These are phyloP conservation scores for Neodiprion pinetum DNA, from an alignment of 1,140 invertebrate genomes.

Conservation along the genomic window DNA sequence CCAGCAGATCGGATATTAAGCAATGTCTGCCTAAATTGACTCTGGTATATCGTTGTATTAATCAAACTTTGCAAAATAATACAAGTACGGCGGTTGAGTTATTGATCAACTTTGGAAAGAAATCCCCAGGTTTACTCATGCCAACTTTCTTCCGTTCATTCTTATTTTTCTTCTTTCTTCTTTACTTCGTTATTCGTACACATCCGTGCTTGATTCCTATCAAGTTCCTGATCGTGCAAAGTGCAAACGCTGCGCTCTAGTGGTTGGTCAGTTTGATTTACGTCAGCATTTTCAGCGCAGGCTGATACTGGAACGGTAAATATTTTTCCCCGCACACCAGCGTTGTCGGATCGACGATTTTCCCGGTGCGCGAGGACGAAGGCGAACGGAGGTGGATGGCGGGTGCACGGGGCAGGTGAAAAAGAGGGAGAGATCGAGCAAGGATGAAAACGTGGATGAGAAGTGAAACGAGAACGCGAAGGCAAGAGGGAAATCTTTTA, in stretches of 20 bases:
- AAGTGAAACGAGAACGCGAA: neutral
- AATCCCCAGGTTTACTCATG: constrained; percentile 10
- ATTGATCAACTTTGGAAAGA: neutral
- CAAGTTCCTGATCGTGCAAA: too few relatives aligned
- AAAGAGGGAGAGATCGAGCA: neutral
- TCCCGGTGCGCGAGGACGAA: neutral
- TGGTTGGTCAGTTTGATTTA: neutral
- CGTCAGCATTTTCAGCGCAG: neutral
- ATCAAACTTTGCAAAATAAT: too few relatives aligned
- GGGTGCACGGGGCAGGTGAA: neutral
- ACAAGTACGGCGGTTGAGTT: too few relatives aligned
- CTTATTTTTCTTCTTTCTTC: neutral
- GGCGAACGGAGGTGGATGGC: neutral
- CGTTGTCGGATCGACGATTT: neutral
- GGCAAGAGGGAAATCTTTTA: neutral
- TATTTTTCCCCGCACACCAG: neutral
- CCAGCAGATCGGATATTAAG: too few relatives aligned
- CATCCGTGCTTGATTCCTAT: neutral
- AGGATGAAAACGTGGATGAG: neutral
- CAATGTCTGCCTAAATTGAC: too few relatives aligned
- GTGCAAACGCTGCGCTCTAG: neutral
- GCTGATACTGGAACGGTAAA: neutral
- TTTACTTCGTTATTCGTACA: too few relatives aligned
- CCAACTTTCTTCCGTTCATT: too few relatives aligned
- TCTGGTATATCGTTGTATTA: too few relatives aligned